Evolutionary conservation across 2,797 vertebrate genomes (phyloP), one percentile per base, ranked within the genome.

Genomic region (Acestrorhynchus altus): DNA sequence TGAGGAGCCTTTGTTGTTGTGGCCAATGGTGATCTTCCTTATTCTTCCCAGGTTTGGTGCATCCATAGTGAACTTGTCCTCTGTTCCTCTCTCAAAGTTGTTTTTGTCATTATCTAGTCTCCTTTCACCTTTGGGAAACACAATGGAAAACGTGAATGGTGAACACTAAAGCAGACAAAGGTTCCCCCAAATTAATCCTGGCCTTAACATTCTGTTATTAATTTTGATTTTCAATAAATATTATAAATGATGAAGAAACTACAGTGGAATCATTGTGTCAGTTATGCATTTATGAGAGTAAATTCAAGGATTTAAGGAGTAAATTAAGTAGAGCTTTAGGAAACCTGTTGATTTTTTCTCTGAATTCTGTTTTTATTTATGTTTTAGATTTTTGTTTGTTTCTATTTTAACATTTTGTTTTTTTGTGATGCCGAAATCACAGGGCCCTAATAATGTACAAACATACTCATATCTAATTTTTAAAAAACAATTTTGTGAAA

Each of bases 1-100:
- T n/a, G 97, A 99, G 0, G 91, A 92, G 18, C 98, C 98, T 86
- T 94, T 99, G 90, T 98, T 99, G 77, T 99, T 99, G 80, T 99
- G 97, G 44, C 98, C 97, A 1, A 99, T 92, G 8, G 95, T 95
- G 82, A 99, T 94, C 89, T 98, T 99, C 72, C 96, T 92, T 46
- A 99, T 76, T 89, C 93, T 95, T 24, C 97, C 97, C 83, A 98
- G 52, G 72, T 98, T 97, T 0, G 97, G 97, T 9, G 97, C 95
- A 9, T 99, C 97, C 0, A 98, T 80, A 0, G 94, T 97, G 84
- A 99, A 99, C 82, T 97, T 99, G 91, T 99, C 97, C 84, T 99
- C 97, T 0, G 93, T 87, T 77, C 92, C 96, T 78, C 93, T 95
- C 88, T 99, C 97, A 85, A 99, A 99, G 90, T 98, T 99, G 83